Evolutionary conservation across 2,113 vertebrate species (phyloP), one percentile per base, ranked within the genome.

Genomic region (Syrmaticus mikado): DNA sequence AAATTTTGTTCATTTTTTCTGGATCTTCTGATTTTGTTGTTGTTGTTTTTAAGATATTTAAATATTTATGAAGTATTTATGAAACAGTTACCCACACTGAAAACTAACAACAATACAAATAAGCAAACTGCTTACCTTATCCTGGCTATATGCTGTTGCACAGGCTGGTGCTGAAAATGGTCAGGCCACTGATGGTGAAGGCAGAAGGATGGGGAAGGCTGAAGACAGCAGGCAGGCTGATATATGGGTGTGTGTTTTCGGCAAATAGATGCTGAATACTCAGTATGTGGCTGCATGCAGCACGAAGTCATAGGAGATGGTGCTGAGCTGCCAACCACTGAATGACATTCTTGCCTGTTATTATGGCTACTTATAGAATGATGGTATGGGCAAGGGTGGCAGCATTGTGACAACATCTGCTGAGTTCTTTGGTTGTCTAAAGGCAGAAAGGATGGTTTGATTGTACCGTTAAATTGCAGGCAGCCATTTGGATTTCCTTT

Each of bases 151-250:
- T 98, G 98, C 6, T 97, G 98, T 9, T 91, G 98, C 61, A 94
- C 97, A 38, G 98, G 97, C 81, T 98, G 98, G 95, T 98, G 99
- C 96, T 99, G 98, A 77, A 99, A 98, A 94, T 98, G 98, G 92
- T 99, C 98, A 82, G 98, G 98, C 99, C 99, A 99, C 41, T 97
- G 98, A 74, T 98, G 98, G 62, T 98, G 98, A 92, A 98, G 98
- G 97, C 98, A 99, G 97, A 98, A 98, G 72, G 98, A 95, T 0
- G 98, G 93, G 27, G 97, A 95, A 76, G 98, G 91, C 94, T 98
- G 98, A 77, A 98, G 97, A 93, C 98, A 97, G 98, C 98, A 98
- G 27, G 98, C 68, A 18, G 98, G 92, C 92, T 97, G 93, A 97
- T 98, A 98, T 52, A 98, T 70, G 8, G 98, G 97, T 6, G 95